These are phyloP conservation scores for Folsomia manolachei DNA, from an alignment of 2,888 invertebrate species.

Conservation along the genomic window DNA sequence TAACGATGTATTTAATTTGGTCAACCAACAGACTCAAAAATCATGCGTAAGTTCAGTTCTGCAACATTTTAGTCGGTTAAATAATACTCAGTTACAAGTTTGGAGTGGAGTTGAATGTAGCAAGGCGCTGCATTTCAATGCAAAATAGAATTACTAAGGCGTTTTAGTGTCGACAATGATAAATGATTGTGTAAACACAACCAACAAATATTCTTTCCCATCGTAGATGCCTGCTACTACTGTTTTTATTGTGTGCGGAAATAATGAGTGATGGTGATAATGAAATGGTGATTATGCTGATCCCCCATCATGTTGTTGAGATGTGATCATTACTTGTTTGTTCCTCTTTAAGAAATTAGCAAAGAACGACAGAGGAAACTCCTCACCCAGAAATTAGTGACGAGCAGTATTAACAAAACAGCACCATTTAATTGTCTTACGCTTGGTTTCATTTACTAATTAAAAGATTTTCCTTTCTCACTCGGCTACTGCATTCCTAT, in stretches of 20 bases:
- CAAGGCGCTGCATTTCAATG: background rate
- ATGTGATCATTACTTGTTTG: background rate
- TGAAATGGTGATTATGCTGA: background rate
- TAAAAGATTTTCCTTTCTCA: background rate
- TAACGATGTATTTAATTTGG: too few species aligned
- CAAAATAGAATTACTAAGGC: background rate
- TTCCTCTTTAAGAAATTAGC: background rate
- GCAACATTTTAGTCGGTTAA: background rate
- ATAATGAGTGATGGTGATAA: background rate
- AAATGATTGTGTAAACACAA: background rate
- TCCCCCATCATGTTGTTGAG: background rate
- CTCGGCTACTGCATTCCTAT: background rate
- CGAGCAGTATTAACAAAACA: background rate
- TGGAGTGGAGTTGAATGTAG: background rate
- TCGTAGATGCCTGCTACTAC: background rate
- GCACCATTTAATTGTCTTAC: background rate
- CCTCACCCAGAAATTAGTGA: too few species aligned
- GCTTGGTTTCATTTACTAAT: background rate
- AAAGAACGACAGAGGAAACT: background rate
- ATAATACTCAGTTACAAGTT: background rate
- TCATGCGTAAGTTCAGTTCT: too few species aligned
- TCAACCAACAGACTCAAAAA: too few species aligned
- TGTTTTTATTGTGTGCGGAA: background rate
- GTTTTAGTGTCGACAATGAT: background rate
- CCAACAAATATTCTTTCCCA: too few species aligned